Base-by-base conservation (phyloP, 2,888 invertebrate species). In the Petrophora chlorosata region DNA sequence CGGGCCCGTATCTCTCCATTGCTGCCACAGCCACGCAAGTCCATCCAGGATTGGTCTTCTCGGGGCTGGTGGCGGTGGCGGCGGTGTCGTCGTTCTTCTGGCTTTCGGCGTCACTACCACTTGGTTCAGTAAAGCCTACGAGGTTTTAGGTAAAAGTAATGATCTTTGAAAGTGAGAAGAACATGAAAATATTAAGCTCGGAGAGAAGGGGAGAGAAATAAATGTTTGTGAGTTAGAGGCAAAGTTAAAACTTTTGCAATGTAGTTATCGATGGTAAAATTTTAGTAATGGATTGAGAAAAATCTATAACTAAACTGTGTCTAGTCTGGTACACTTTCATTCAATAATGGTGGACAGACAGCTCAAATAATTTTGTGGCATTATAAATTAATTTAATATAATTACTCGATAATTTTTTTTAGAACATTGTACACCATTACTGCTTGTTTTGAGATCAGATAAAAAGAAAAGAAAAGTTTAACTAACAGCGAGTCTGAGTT, bases 1-100 rank as follows among this genome's bases (percentile, higher is more conserved):
- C 7, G 91, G 88, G 2, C 73, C 87, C 7, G 92, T 92, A 22
- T 92, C 91, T 34, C 91, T 82, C 92, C 92, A 92, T 61, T 91
- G 90, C 70, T 91, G 90, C 92, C 92, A 92, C 7, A 92, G 73
- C 92, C 92, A 92, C 13, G 91, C 85, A 33, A 92, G 66, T n/a
- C 92, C 92, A 34, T 92, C 92, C 51, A 92, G 61, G 33, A 92
- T 78, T 3, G 93, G 92, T 55, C 73, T 88, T 57, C 87, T 67
- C 3, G 85, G 84, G 5, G 90, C 79, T 2, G 88, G 71, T 3
- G 69, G 80, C 15, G 25, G 25, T 9, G 80, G 81, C 3, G 79
- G 71, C 40, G 75, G 73, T 17, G 88, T 89, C 26, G 79, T 85
- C 28, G 84, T 82, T 50, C 86, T 73, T 60, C 87, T 77, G 32